Evolutionary conservation across 2,797 vertebrate genomes (phyloP).

Genomic region (Manis pentadactyla): DNA sequence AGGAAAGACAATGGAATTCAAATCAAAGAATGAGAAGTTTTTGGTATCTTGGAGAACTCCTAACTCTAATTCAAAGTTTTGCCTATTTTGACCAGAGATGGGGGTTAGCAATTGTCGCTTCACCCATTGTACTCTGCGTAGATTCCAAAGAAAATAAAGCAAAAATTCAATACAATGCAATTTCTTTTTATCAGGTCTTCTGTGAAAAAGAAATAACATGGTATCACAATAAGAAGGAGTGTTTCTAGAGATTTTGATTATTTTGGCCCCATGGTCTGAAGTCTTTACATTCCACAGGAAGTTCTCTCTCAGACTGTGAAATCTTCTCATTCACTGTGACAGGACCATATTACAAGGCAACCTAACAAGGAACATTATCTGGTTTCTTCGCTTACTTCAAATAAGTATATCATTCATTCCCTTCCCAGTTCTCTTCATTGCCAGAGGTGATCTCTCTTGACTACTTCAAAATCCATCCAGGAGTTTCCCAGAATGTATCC

Average conservation of each 20-base stretch:
- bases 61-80: constrained; percentile 6
- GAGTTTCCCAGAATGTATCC: neutral
- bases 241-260: constrained; percentile 53
- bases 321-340: neutral
- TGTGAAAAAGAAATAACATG: constrained; percentile 36
- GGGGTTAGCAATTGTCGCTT: neutral
- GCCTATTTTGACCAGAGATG: constrained; percentile 43
- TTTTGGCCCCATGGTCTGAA: constrained; percentile 51
- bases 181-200: neutral
- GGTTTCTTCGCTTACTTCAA: neutral
- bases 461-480: neutral
- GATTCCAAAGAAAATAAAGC: constrained; percentile 69
- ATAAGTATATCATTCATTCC: neutral
- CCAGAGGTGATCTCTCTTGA: constrained; percentile 9
- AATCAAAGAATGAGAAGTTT: neutral
- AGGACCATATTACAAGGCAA: neutral
- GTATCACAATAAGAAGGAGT: constrained; percentile 52
- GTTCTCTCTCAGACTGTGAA: constrained; percentile 33
- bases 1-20: neutral
- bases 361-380: neutral
- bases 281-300: constrained; percentile 65
- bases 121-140: neutral
- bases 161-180: constrained; percentile 32
- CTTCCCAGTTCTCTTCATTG: neutral
- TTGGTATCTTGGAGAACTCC: constrained; percentile 36